Evolutionary conservation across 2,888 invertebrate species (phyloP).

Genomic region (Dendrolimus houi): DNA sequence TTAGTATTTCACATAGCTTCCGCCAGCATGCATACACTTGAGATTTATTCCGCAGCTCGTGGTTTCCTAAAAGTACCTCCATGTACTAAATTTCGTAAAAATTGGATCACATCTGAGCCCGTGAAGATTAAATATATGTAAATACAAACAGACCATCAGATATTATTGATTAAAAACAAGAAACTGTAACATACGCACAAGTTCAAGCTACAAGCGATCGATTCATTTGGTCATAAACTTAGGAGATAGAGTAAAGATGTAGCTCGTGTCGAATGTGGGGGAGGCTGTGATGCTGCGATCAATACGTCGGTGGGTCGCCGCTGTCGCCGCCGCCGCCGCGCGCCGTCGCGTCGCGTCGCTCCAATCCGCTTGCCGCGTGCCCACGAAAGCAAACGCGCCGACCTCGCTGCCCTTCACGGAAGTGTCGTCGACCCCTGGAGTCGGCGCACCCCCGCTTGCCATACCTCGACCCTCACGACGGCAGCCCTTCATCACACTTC

Average conservation of each 20-base stretch:
- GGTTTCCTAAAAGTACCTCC: too few relatives aligned
- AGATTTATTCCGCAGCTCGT: too few relatives aligned
- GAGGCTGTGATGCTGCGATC: slow-evolving; percentile 64
- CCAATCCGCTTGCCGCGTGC: slow-evolving; percentile 25
- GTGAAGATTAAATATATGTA: too few relatives aligned
- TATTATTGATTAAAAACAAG: too few relatives aligned
- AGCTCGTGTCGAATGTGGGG: slow-evolving; percentile 29
- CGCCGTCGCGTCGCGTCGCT: slow-evolving; percentile 6
- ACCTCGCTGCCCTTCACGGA: slow-evolving; percentile 70
- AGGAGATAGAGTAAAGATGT: slow-evolving; percentile 25
- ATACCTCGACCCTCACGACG: slow-evolving; percentile 22
- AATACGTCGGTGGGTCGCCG: slow-evolving; percentile 38
- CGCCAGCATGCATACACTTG: too few relatives aligned
- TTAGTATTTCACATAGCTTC: too few relatives aligned
- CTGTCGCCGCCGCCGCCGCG: slow-evolving; percentile 25
- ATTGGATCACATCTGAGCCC: too few relatives aligned
- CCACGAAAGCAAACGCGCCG: slow-evolving; percentile 68
- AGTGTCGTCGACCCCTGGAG: slow-evolving; percentile 64
- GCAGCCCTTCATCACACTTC: slow-evolving; percentile 38
- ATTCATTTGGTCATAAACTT: slow-evolving; percentile 19
- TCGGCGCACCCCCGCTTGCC: slow-evolving; percentile 27
- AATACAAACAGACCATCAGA: too few relatives aligned
- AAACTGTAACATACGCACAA: background rate
- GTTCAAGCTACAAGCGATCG: slow-evolving; percentile 3
- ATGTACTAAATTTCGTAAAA: too few relatives aligned